These are phyloP conservation scores for Caenorhabditis zanzibari DNA, from an alignment of 2,888 invertebrate genomes.

Conservation along the genomic window DNA sequence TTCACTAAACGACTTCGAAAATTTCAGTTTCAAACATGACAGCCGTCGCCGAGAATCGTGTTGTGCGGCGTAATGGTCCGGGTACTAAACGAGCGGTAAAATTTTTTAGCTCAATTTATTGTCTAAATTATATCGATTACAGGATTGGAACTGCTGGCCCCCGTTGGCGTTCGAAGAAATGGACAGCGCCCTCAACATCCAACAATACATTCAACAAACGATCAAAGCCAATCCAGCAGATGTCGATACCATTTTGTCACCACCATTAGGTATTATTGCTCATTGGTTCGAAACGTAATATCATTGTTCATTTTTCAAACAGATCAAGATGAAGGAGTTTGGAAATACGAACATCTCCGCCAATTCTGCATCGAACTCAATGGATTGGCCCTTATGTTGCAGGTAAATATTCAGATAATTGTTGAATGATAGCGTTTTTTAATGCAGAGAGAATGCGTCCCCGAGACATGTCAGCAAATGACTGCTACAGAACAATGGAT, in stretches of 20 bases:
- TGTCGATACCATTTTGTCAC: conserved; percentile 94
- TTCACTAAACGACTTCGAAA: background rate
- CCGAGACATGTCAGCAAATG: conserved; percentile 98
- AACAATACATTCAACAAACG: conserved; percentile 98
- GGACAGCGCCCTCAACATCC: conserved; percentile 98
- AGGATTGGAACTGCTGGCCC: conserved; percentile 98
- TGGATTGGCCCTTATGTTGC: conserved; percentile 96
- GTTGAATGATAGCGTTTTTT: background rate
- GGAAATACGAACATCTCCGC: conserved; percentile 99
- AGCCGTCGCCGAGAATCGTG: conserved; percentile 45
- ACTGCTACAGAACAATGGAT: conserved; percentile 99
- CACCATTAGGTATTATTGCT: conserved; percentile 87
- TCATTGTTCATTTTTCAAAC: background rate
- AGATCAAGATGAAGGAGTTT: conserved; percentile 88
- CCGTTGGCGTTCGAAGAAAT: conserved; percentile 96
- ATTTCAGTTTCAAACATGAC: conserved; percentile 40
- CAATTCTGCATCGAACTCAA: conserved; percentile 99
- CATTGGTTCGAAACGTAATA: background rate
- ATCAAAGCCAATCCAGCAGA: conserved; percentile 94
- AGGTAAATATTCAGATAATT: conserved; percentile 85
- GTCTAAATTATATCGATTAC: conserved; percentile 16
- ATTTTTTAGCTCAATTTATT: background rate
- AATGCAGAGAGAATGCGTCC: conserved; percentile 88
- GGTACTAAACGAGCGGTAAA: conserved; percentile 78
- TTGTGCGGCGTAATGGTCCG: conserved; percentile 76